Evolutionary conservation across 2,888 invertebrate genomes (phyloP), one percentile per base, ranked within the genome.

Genomic region (Polydesmus complanatus): DNA sequence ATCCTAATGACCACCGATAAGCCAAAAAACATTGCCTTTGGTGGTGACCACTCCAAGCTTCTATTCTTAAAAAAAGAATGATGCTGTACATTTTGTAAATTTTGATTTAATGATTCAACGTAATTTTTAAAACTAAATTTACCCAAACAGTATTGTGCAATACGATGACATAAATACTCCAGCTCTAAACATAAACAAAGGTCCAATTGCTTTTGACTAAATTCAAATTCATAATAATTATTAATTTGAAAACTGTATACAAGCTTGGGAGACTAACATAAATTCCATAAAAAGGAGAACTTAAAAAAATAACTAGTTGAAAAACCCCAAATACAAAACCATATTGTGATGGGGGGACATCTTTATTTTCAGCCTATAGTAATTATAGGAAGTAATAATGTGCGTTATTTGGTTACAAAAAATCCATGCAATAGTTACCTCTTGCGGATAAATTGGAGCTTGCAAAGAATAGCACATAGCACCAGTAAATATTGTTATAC

Each of bases 301-400:
- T 80, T 27, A 88, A 70, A 72, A 89, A 88, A 58, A 89, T 88
- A 23, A 86, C 82, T 61, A 91, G 75, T 71, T 90, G 88, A 73
- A 89, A 91, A 49, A 88, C 79, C 1, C 90, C 90, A 71, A 92
- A 91, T 0, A 92, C 89, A 65, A 90, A 77, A 0, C 91, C 91
- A 71, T 88, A 89, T 69, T 89, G 86, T 11, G 87, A 83, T 0
- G 88, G 84, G 21, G 84, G 79, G 22, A 88, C 86, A 8, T 85
- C 85, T 75, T 89, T 90, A 63, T 78, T 79, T 70, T 86, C 86
- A 18, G 90, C 90, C 88, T 88, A 74, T 8, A 79, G 75, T 67
- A 59, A 27, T 21, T 19, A 21, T 18, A 18, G 14, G 18, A 21
- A 47, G 23, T 22, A 52, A n/a, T 61, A 50, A 51, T 54, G 37